phyloP scores from a whole-genome alignment of 2,113 vertebrate genomes.

The Theristicus caerulescens region DNA sequence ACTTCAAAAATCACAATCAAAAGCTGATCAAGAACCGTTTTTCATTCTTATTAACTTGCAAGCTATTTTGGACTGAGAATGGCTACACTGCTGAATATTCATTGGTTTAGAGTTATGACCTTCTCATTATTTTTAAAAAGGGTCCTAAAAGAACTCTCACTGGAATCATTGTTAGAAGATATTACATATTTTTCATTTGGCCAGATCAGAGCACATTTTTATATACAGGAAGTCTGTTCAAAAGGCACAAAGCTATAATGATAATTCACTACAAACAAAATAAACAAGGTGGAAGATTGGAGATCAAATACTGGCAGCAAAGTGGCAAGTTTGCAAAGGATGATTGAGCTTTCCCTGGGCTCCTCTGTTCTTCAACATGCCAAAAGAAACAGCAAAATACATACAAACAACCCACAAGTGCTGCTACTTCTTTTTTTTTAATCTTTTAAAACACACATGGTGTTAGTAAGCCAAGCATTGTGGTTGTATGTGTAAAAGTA shows the following conservation, averaged over 20 bases:
- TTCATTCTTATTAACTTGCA: background rate
- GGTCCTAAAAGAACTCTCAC: background rate
- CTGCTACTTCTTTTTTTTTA: background rate
- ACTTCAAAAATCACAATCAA: background rate
- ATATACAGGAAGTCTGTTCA: conserved; percentile 70
- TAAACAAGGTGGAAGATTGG: conserved; percentile 73
- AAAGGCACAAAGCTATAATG: conserved; percentile 72
- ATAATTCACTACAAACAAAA: conserved; percentile 75
- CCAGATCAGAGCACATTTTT: conserved; percentile 66
- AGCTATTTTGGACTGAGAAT: conserved; percentile 22
- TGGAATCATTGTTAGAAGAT: conserved; percentile 19
- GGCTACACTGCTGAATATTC: conserved; percentile 4
- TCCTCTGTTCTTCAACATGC: conserved; percentile 4
- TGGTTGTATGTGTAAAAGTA: background rate
- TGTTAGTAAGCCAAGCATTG: background rate
- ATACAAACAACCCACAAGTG: background rate
- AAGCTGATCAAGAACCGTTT: background rate
- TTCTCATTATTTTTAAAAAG: conserved; percentile 40
- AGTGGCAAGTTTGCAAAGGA: conserved; percentile 60
- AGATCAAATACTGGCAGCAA: conserved; percentile 76
- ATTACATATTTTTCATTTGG: conserved; percentile 56
- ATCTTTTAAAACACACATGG: background rate
- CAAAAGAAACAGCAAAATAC: conserved; percentile 48
- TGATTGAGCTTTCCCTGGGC: conserved; percentile 39
- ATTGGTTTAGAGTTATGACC: conserved; percentile 31